Base-by-base conservation (phyloP, 2,113 vertebrate genomes). In the Balaeniceps rex region DNA sequence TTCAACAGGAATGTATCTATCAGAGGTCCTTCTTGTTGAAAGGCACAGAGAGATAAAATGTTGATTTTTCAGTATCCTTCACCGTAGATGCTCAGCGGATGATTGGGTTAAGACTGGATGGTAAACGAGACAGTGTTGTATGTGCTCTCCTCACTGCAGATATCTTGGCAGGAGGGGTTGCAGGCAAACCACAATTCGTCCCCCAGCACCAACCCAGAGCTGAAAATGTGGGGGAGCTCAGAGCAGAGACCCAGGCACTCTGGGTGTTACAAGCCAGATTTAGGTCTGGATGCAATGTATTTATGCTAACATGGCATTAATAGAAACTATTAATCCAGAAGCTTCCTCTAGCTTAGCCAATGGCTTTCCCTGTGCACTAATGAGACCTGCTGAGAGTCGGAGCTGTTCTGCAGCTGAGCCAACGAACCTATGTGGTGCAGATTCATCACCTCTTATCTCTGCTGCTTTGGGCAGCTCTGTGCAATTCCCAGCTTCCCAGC, bases 361-460 rank as follows among this genome's bases (percentile, higher is more conserved):
- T 51, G 61, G 25, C 26, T 82, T 70, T 84, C 44, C 19, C 57
- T 76, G 54, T 11, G 42, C 7, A 0, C 29, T 17, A 4, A 14
- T 2, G 60, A 82, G 55, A 34, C 23, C 76, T 63, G 55, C 64
- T n/a, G 68, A 21, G 47, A 34, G 34, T 11, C 0, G 2, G 52
- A 92, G 69, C 10, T 3, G 22, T 18, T 40, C 85, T 68, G 54
- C 0, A 4, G 33, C 38, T 24, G 25, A 72, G 81, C 25, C 14
- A 47, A 10, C 0, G 0, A 17, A 47, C 1, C 26, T 44, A 5
- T 0, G 0, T 1, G 40, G 7, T 44, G 55, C 7, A 18, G 34
- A 31, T 87, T 18, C 74, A 21, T 28, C 66, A 23, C 33, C 63
- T 76, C 4, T 9, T 58, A 29, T n/a, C 46, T 81, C 55, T 87